These are phyloP conservation scores for chimpanzee (Pan troglodytes) DNA, from an alignment of 2,113 vertebrate species.

Conservation along the genomic window NHGRI_mPanTro3-v2.1_pri NC_072410.2:80909501-80910000, in stretches of 20 bases:
- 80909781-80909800: slow-evolving; percentile 52
- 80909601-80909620: background rate
- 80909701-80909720: background rate
- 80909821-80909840: background rate
- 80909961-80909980: background rate
- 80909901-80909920: background rate
- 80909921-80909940: background rate
- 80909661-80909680: background rate
- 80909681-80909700: background rate
- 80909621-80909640: background rate
- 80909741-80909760: background rate
- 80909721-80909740: background rate
- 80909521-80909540: background rate
- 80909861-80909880: slow-evolving; percentile 20
- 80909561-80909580: background rate
- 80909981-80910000: background rate
- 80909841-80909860: background rate
- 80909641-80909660: background rate
- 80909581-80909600: background rate
- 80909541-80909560: background rate
- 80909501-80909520: background rate
- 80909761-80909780: background rate
- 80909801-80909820: slow-evolving; percentile 45
- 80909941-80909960: background rate
- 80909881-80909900: background rate